Conservation (phyloP, 2,113 vertebrate species). For the Ptychochromis oligacanthus region DNA sequence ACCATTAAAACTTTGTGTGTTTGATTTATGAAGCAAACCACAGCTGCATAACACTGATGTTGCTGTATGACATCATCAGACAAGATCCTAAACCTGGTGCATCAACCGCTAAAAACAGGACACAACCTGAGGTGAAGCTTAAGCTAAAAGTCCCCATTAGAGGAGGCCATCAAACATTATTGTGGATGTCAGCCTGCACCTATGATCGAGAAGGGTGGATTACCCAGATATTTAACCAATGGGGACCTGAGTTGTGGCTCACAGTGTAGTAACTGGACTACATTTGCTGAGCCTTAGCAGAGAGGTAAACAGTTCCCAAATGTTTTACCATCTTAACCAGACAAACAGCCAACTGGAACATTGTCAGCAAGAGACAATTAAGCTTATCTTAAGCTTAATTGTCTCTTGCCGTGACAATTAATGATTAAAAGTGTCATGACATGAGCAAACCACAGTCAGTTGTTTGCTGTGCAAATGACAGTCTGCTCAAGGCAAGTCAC, state of each 20-base stretch:
- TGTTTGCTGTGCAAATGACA: background rate
- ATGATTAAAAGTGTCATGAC: background rate
- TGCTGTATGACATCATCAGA: background rate
- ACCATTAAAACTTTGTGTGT: background rate
- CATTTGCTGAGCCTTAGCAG: background rate
- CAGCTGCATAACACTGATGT: background rate
- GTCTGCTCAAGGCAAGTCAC: background rate
- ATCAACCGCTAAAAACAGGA: slow-evolving; percentile 24
- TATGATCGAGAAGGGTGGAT: background rate
- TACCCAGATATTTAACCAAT: background rate
- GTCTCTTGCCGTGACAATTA: no score
- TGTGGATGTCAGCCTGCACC: background rate
- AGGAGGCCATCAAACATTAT: background rate
- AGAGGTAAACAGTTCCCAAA: background rate
- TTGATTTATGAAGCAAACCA: background rate
- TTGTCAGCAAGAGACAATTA: background rate
- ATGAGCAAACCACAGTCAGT: background rate
- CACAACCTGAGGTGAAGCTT: background rate
- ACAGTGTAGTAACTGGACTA: background rate
- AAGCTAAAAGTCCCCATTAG: background rate
- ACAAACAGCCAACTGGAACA: background rate
- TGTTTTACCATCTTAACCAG: background rate
- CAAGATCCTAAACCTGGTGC: slow-evolving; percentile 9
- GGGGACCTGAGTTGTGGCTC: background rate
- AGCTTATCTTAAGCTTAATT: background rate